Percentiles rank a stretch among this genome's conserved stretches.
Evolutionary conservation across 2,113 vertebrate genomes (phyloP).

Genomic region (Loxodonta africana): DNA sequence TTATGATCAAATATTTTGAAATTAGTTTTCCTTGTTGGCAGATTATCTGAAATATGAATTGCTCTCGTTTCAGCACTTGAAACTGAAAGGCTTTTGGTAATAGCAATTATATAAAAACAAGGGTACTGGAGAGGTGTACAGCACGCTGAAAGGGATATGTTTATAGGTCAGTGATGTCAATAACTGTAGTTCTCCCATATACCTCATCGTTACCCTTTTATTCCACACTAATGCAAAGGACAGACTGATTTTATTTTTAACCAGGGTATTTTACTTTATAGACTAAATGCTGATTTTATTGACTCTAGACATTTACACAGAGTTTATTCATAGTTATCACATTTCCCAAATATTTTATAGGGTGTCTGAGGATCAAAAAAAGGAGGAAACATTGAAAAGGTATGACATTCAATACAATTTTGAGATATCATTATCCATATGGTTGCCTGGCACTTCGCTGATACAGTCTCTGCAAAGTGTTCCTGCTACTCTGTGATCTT

Average conservation of each 20-base stretch:
- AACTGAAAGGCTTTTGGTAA: slow-evolving; percentile 88
- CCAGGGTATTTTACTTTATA: slow-evolving; percentile 29
- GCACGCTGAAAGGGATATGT: slow-evolving; percentile 86
- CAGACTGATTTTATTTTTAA: slow-evolving; percentile 74
- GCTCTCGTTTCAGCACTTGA: slow-evolving; percentile 88
- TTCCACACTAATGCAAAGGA: slow-evolving; percentile 75
- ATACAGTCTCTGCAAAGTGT: not conserved
- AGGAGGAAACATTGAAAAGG: not conserved
- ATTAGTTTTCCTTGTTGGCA: slow-evolving; percentile 88
- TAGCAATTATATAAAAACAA: slow-evolving; percentile 90
- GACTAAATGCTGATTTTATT: slow-evolving; percentile 69
- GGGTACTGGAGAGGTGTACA: slow-evolving; percentile 86
- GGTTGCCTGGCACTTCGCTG: not conserved
- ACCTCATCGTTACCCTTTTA: slow-evolving; percentile 80
- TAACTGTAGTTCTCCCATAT: slow-evolving; percentile 85
- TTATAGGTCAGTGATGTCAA: slow-evolving; percentile 91
- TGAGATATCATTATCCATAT: not conserved
- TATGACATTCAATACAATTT: slow-evolving; percentile 1
- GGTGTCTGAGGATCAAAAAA: slow-evolving; percentile 36
- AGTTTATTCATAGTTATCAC: slow-evolving; percentile 66
- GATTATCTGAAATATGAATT: slow-evolving; percentile 90
- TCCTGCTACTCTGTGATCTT: not conserved
- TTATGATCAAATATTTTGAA: slow-evolving; percentile 92
- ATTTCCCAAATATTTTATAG: slow-evolving; percentile 54
- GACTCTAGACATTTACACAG: slow-evolving; percentile 56